Evolutionary conservation across 2,888 invertebrate genomes (phyloP).

Genomic region (Drosophila engyochracea): DNA sequence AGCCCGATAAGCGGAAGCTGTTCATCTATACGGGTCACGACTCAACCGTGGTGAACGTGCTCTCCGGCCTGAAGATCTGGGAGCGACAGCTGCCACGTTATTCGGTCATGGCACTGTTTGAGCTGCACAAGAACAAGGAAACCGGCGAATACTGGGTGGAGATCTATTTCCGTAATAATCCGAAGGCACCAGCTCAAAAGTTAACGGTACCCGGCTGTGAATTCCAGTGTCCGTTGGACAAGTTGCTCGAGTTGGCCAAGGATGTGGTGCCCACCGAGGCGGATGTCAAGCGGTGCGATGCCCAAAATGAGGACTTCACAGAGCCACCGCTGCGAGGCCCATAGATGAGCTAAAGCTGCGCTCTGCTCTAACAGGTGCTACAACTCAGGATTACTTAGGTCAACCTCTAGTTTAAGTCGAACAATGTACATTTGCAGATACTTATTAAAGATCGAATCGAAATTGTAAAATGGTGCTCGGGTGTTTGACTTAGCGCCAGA

Average conservation of each 20-base stretch:
- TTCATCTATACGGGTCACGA: conserved; percentile 91
- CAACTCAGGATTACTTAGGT: conserved; percentile 40
- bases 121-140: conserved; percentile 87
- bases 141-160: conserved; percentile 86
- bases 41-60: conserved; percentile 89
- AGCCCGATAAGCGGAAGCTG: conserved; percentile 86
- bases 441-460: conserved; percentile 46
- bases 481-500: conserved; percentile 40
- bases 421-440: conserved; percentile 4
- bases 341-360: conserved; percentile 45
- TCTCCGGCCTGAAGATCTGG: conserved; percentile 89
- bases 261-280: conserved; percentile 87
- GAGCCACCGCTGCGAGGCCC: conserved; percentile 86
- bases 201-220: conserved; percentile 89
- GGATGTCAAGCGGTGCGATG: conserved; percentile 86
- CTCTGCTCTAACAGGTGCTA: conserved; percentile 30
- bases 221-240: conserved; percentile 87
- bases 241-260: conserved; percentile 86
- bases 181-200: conserved; percentile 86
- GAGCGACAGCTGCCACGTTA: conserved; percentile 89
- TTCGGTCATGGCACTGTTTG: conserved; percentile 88
- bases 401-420: conserved; percentile 24
- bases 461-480: conserved; percentile 24
- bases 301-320: conserved; percentile 86
- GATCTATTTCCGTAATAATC: conserved; percentile 86